Base-by-base conservation (phyloP, 2,797 vertebrate genomes). In the Hypotaenidia okinawae region DNA sequence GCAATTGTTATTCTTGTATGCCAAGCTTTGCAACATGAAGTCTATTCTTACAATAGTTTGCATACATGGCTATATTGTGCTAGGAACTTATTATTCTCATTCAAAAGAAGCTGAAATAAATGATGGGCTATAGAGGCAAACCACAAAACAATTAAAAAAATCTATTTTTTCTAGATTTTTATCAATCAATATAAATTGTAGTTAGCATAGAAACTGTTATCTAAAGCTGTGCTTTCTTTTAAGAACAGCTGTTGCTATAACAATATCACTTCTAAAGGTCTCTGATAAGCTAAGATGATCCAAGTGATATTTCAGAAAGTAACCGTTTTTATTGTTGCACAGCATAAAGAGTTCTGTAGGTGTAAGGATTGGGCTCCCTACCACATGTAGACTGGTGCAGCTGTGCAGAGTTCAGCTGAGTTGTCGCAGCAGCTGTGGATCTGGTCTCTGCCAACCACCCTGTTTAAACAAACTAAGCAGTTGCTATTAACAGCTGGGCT, bases 381-480 rank as follows among this genome's bases (percentile, higher is more conserved):
- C 35, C 5, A 4, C 2, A 0, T 1, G 6, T n/a, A 3, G 67
- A 11, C 32, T 4, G 41, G 61, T 10, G 6, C 39, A 64, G 52
- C n/a, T 32, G 16, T n/a, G 80, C 28, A 30, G 22, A 35, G 28
- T 57, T 84, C 19, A 84, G 37, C 35, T n/a, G 57, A 10, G n/a
- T 24, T 63, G 39, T 18, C 57, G 23, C 15, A 78, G 55, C 35
- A 37, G 35, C 27, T 54, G 33, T 52, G 14, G 30, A 2, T 43
- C 47, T 90, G 80, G 17, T 25, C 25, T 32, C 52, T 70, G 27
- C 39, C 24, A 47, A 12, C 10, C 43, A 1, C 22, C 4, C 28
- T n/a, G 13, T 7, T 51, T 37, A 67, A 69, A 66, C 25, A 43
- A 19, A 11, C 19, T 6, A 30, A 23, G 28, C 5, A 37, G 5